phyloP scores from a whole-genome alignment of 2,797 vertebrate genomes.

The Babyrousa celebensis region DNA sequence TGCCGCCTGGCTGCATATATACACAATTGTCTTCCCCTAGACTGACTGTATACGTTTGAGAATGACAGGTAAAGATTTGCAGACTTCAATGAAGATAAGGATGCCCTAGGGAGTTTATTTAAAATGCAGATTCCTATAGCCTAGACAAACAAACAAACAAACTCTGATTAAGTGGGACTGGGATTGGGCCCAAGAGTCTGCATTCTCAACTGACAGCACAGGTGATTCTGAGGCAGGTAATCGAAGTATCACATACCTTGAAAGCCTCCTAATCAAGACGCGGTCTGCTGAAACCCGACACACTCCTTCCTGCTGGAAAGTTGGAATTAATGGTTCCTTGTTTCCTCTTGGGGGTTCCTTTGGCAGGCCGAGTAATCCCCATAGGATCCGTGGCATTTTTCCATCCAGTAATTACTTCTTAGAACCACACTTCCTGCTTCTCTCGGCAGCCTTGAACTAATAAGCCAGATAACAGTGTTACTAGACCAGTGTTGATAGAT shows the following conservation, averaged over 20 bases:
- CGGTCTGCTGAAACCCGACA: rapidly evolving
- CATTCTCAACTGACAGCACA: not conserved
- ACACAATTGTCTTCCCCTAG: not conserved
- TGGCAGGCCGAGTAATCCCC: slow-evolving; percentile 15
- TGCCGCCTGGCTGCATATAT: not conserved
- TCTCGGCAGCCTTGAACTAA: not conserved
- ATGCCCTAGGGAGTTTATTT: not conserved
- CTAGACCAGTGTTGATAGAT: slow-evolving; percentile 80
- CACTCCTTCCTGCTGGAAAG: not conserved
- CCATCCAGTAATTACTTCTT: slow-evolving; percentile 50
- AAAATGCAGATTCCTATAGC: not conserved
- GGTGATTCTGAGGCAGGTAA: not conserved
- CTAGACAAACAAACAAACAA: too few species aligned
- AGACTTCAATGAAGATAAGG: not conserved
- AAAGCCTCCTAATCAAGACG: not conserved
- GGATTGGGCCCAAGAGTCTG: not conserved
- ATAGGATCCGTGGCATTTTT: slow-evolving; percentile 62
- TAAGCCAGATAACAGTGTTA: slow-evolving; percentile 81
- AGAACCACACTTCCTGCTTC: slow-evolving; percentile 71
- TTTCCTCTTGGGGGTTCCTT: slow-evolving; percentile 28
- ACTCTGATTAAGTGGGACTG: not conserved
- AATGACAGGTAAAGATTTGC: not conserved
- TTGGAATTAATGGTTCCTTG: not conserved
- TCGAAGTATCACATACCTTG: not conserved
- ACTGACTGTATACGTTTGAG: not conserved